Evolutionary conservation across 2,888 invertebrate genomes (phyloP).

Genomic region (Hirtodrosophila alboralis): DNA sequence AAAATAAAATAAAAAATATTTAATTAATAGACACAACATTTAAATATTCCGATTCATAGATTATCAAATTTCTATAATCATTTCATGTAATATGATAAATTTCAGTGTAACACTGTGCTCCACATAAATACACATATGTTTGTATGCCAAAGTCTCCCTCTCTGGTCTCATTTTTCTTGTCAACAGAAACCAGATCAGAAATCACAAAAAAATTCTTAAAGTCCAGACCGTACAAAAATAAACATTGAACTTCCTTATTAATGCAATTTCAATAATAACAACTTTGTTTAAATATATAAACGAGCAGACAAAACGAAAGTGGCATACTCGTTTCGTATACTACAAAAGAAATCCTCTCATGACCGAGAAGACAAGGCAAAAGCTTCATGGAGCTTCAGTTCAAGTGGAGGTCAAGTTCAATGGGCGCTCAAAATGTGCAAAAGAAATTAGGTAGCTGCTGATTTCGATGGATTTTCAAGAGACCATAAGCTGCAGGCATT

Average conservation of each 20-base stretch:
- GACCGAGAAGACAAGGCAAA: too few relatives aligned
- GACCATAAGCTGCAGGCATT: conserved; percentile 10
- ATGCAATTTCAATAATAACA: conserved; percentile 70
- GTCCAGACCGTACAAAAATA: conserved; percentile 64
- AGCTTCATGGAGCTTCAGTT: conserved; percentile 19
- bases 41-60: not conserved
- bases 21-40: not conserved
- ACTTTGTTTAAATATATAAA: conserved; percentile 55
- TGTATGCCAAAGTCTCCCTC: conserved; percentile 20
- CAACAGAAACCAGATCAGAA: conserved; percentile 14
- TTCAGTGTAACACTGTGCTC: too few relatives aligned
- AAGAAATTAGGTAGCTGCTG: conserved; percentile 17
- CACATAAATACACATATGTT: conserved; percentile 7
- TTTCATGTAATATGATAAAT: conserved; percentile 7
- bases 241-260: conserved; percentile 76
- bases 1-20: too few relatives aligned
- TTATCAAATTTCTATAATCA: not conserved
- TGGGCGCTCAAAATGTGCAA: conserved; percentile 12
- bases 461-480: conserved; percentile 16
- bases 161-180: not conserved
- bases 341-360: not conserved
- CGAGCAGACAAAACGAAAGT: conserved; percentile 65
- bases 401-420: conserved; percentile 54
- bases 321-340: too few relatives aligned
- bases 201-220: conserved; percentile 29